These are phyloP conservation scores for Oreortyx pictus DNA, from an alignment of 2,797 vertebrate genomes.

Conservation along the genomic window DNA sequence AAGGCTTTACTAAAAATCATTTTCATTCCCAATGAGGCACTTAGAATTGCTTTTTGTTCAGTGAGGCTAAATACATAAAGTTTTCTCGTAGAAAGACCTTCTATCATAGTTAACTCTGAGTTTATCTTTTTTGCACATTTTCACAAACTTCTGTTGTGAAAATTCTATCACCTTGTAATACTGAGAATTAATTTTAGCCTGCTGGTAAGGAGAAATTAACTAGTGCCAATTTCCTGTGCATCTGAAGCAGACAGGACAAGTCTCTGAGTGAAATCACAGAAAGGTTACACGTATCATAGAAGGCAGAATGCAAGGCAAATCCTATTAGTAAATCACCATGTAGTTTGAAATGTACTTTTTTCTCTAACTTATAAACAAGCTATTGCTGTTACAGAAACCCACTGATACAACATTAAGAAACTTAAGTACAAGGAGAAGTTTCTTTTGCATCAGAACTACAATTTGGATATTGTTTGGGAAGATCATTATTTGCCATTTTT, in stretches of 20 bases:
- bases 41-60: conserved; percentile 2
- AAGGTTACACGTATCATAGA: conserved; percentile 12
- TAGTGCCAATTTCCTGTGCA: conserved; percentile 42
- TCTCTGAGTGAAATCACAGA: conserved; percentile 34
- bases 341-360: not conserved
- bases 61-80: not conserved
- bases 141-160: not conserved
- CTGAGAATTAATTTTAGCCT: conserved; percentile 59
- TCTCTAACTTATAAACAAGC: conserved; percentile 43
- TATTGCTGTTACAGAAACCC: conserved; percentile 24
- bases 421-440: conserved; percentile 10
- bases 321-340: not conserved
- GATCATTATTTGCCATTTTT: conserved; percentile 36
- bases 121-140: not conserved
- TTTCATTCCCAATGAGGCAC: not conserved
- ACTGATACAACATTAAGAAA: conserved; percentile 1
- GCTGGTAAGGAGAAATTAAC: conserved; percentile 59
- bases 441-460: conserved; percentile 41
- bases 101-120: not conserved
- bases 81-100: not conserved
- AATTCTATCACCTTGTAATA: not conserved
- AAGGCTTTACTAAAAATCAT: not conserved
- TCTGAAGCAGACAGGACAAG: conserved; percentile 40
- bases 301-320: conserved; percentile 3
- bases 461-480: conserved; percentile 40